These are phyloP conservation scores for Drosophila pectinifera DNA, from an alignment of 1,140 invertebrate species.

Conservation along the genomic window DNA sequence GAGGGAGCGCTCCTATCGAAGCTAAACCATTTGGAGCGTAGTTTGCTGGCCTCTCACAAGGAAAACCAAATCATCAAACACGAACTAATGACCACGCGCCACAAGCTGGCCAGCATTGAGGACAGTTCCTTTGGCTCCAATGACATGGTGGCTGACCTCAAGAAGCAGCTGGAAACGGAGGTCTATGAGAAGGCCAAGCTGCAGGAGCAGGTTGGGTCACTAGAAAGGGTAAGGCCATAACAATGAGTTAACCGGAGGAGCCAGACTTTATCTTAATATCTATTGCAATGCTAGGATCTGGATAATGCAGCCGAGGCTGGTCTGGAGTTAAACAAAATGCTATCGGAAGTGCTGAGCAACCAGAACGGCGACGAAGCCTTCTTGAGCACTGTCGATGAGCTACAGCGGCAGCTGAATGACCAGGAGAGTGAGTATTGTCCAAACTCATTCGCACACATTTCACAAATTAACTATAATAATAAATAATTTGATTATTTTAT, in stretches of 20 bases:
- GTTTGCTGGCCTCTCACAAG: constrained; percentile 84
- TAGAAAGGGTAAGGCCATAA: constrained; percentile 85
- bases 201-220: constrained; percentile 86
- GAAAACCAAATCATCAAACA: constrained; percentile 89
- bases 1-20: constrained; percentile 87
- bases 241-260: neutral
- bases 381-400: constrained; percentile 87
- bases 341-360: constrained; percentile 88
- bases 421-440: constrained; percentile 86
- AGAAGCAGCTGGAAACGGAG: constrained; percentile 86
- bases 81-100: constrained; percentile 87
- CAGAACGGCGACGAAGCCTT: constrained; percentile 87
- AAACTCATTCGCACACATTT: too few species aligned
- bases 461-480: neutral
- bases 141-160: constrained; percentile 88
- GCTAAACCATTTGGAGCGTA: constrained; percentile 87
- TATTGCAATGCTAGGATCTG: constrained; percentile 85
- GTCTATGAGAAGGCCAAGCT: constrained; percentile 82
- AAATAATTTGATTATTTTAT: neutral
- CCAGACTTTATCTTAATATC: neutral
- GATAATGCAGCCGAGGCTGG: constrained; percentile 88
- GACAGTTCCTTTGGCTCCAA: constrained; percentile 90
- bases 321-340: constrained; percentile 88
- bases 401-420: constrained; percentile 87
- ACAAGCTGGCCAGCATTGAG: constrained; percentile 88